These are phyloP conservation scores for Epistrophe eligans DNA, from an alignment of 2,888 invertebrate genomes.

Conservation along the genomic window DNA sequence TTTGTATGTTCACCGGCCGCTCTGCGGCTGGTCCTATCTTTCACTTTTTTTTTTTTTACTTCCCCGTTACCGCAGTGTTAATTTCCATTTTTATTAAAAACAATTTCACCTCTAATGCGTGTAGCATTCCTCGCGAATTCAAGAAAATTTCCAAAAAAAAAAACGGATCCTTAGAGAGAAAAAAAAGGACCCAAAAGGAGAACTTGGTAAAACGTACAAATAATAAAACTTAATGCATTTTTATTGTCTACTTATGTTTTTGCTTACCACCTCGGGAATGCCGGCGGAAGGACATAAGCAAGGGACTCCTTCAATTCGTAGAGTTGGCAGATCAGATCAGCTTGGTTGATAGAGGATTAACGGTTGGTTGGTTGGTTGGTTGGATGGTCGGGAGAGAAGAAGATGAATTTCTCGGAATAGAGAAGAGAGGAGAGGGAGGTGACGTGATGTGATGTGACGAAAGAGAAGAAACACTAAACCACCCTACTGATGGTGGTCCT, in stretches of 20 bases:
- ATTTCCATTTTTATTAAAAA: conserved; percentile 74
- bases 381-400: no score
- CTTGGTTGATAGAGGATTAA: conserved; percentile 59
- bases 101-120: conserved; percentile 68
- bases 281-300: conserved; percentile 11
- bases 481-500: not conserved
- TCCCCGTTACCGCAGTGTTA: conserved; percentile 49
- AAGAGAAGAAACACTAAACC: not conserved
- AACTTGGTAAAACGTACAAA: conserved; percentile 57
- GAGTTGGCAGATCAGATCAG: conserved; percentile 24
- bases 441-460: no score
- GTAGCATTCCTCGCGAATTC: conserved; percentile 41
- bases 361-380: not conserved
- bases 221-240: conserved; percentile 74
- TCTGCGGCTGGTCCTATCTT: conserved; percentile 15
- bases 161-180: not conserved
- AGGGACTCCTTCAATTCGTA: not conserved
- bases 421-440: not conserved
- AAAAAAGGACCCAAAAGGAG: conserved; percentile 9
- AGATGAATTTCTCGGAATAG: no score
- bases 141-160: conserved; percentile 19
- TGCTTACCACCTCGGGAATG: conserved; percentile 35
- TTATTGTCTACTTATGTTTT: conserved; percentile 73
- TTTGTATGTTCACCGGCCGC: not conserved
- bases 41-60: not conserved